Base-by-base conservation (phyloP, 2,888 invertebrate species). In the Tinea semifulvella region DNA sequence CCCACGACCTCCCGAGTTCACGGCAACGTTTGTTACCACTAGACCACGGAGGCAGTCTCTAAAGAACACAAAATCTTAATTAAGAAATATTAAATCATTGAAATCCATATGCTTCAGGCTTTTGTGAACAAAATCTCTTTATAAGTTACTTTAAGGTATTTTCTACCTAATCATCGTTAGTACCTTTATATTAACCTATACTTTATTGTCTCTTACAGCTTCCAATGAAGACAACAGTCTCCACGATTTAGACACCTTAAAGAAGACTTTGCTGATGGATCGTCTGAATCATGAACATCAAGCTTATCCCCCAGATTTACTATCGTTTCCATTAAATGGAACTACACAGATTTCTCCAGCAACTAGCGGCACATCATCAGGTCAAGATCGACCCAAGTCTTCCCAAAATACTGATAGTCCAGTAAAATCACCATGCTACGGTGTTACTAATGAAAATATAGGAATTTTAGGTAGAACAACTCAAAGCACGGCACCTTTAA, bases 251-350 rank as follows among this genome's bases (percentile, higher is more conserved):
- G 83, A 85, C 44, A 69, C 75, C 19, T 69, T 83, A 22, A 82
- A 84, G 4, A 79, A 79, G 47, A 65, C 72, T 31, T 54, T 84
- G 50, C 68, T 84, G 49, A 53, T 74, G 43, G 68, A 75, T 27
- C 60, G 73, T 40, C 64, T 79, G 55, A 52, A 76, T 1, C 81
- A 82, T 47, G 77, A 77, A 11, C 83, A 83, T 47, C 83, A 86
- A 31, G 87, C 88, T 11, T 87, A 91, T 61, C 92, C 92, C 16
- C 93, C 94, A 6, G 94, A 94, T 63, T 80, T 94, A 7, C 74
- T 94, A 46, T 87, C 93, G 1, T 93, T 93, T 57, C 89, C 90
- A 2, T 82, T 86, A 1, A 60, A 73, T 61, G 69, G 65, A n/a
- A 53, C 53, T 1, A 53, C 71, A 26, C 73, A 75, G 45, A 58